Conservation (phyloP, 2,888 invertebrate genomes). For the Junonia oenone region DNA sequence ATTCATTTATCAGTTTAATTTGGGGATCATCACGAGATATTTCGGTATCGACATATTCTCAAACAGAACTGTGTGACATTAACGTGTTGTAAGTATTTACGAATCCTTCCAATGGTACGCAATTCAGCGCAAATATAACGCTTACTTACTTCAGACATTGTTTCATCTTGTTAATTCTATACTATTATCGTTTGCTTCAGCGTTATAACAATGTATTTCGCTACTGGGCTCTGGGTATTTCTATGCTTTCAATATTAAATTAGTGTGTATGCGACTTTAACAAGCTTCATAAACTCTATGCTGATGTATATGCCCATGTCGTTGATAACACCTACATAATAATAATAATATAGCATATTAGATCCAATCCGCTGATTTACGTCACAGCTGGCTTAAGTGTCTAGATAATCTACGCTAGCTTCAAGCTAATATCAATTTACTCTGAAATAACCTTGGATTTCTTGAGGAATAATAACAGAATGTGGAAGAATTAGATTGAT, state of each 20-base stretch:
- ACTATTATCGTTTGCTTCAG: slow-evolving; percentile 76
- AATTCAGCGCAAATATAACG: slow-evolving; percentile 65
- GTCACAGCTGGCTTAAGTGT: slow-evolving; percentile 77
- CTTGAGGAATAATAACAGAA: slow-evolving; percentile 31
- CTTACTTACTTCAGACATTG: slow-evolving; percentile 51
- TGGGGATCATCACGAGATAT: slow-evolving; percentile 54
- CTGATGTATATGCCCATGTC: slow-evolving; percentile 76
- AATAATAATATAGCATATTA: slow-evolving; percentile 63
- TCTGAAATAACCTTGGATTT: slow-evolving; percentile 51
- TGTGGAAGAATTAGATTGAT: background rate
- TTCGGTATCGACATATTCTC: slow-evolving; percentile 52
- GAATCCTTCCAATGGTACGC: slow-evolving; percentile 62
- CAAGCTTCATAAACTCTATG: slow-evolving; percentile 77
- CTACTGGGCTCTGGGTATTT: slow-evolving; percentile 78
- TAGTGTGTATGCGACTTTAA: slow-evolving; percentile 77
- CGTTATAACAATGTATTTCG: slow-evolving; percentile 74
- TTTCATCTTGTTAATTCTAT: slow-evolving; percentile 47
- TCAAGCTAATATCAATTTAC: slow-evolving; percentile 68
- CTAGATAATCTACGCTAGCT: slow-evolving; percentile 78
- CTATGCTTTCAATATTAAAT: slow-evolving; percentile 79
- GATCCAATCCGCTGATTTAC: slow-evolving; percentile 72
- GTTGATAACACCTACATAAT: slow-evolving; percentile 68
- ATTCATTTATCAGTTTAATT: slow-evolving; percentile 64
- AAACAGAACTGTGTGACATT: slow-evolving; percentile 61
- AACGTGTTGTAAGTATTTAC: slow-evolving; percentile 73